These are phyloP conservation scores for Thunnus thynnus DNA, from an alignment of 2,113 vertebrate species.

Conservation along the genomic window DNA sequence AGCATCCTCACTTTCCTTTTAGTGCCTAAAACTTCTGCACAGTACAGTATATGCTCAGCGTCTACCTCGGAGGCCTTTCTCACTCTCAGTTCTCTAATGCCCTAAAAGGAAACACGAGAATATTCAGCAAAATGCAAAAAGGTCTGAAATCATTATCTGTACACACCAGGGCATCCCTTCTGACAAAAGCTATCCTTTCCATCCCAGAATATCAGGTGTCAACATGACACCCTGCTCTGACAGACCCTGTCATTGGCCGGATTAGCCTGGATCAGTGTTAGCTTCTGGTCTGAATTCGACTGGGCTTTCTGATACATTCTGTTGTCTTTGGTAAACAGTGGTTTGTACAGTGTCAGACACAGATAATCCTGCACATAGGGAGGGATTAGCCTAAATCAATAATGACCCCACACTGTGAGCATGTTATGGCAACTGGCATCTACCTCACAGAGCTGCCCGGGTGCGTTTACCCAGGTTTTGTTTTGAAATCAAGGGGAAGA, in stretches of 20 bases:
- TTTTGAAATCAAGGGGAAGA: slow-evolving; percentile 31
- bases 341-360: slow-evolving; percentile 44
- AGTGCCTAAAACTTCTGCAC: too few species aligned
- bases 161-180: neutral
- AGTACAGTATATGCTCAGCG: neutral
- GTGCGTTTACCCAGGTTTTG: slow-evolving; percentile 13
- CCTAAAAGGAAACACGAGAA: neutral
- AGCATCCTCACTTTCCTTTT: too few species aligned
- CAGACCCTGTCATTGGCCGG: slow-evolving; percentile 45
- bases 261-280: slow-evolving; percentile 66
- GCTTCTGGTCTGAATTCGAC: slow-evolving; percentile 50
- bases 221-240: slow-evolving; percentile 51
- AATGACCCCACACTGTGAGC: slow-evolving; percentile 53
- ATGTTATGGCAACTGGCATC: slow-evolving; percentile 33
- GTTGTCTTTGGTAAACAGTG: slow-evolving; percentile 66
- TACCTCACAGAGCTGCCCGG: slow-evolving; percentile 14
- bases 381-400: slow-evolving; percentile 72
- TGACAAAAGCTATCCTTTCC: slow-evolving; percentile 28
- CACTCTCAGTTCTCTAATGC: slow-evolving; percentile 3
- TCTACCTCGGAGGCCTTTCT: neutral
- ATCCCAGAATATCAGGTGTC: slow-evolving; percentile 43
- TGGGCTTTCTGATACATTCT: slow-evolving; percentile 39
- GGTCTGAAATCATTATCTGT: neutral
- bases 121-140: slow-evolving; percentile 19
- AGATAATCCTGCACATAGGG: slow-evolving; percentile 65